Evolutionary conservation across 2,888 invertebrate species (phyloP).

Genomic region (Rhagonycha lutea): DNA sequence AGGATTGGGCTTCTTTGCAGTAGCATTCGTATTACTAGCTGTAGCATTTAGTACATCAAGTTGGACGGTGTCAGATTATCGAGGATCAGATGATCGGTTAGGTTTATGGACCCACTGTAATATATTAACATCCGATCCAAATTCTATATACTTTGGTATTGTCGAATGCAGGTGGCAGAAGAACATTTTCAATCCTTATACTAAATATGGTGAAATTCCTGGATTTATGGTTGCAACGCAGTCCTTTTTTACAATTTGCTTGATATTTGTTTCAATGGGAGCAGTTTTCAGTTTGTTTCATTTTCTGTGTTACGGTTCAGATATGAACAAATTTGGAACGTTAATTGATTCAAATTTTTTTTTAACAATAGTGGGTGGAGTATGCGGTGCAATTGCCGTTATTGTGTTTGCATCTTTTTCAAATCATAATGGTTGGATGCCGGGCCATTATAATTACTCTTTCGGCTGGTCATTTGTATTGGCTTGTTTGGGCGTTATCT

Average conservation of each 20-base stretch:
- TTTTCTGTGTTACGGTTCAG: conserved; percentile 84
- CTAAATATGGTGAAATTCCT: conserved; percentile 89
- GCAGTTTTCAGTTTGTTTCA: conserved; percentile 79
- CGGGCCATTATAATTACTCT: conserved; percentile 92
- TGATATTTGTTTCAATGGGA: conserved; percentile 77
- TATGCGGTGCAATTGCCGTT: conserved; percentile 80
- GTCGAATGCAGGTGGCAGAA: conserved; percentile 98
- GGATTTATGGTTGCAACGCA: conserved; percentile 95
- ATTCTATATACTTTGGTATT: too few species aligned
- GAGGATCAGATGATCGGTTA: conserved; percentile 84
- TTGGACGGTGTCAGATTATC: conserved; percentile 91
- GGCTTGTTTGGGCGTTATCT: conserved; percentile 79
- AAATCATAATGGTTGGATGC: conserved; percentile 91
- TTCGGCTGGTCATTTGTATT: conserved; percentile 94
- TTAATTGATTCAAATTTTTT: conserved; percentile 76
- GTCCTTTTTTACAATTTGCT: conserved; percentile 88
- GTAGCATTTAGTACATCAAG: conserved; percentile 92
- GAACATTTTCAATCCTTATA: conserved; percentile 94
- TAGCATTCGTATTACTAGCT: conserved; percentile 80
- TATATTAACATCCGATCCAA: too few species aligned
- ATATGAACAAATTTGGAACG: conserved; percentile 71
- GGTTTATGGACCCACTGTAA: conserved; percentile 96
- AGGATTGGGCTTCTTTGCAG: conserved; percentile 80
- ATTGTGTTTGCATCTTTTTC: conserved; percentile 87
- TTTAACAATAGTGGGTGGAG: conserved; percentile 68